Evolutionary conservation across 2,797 vertebrate genomes (phyloP).

Genomic region (Prunella strophiata): DNA sequence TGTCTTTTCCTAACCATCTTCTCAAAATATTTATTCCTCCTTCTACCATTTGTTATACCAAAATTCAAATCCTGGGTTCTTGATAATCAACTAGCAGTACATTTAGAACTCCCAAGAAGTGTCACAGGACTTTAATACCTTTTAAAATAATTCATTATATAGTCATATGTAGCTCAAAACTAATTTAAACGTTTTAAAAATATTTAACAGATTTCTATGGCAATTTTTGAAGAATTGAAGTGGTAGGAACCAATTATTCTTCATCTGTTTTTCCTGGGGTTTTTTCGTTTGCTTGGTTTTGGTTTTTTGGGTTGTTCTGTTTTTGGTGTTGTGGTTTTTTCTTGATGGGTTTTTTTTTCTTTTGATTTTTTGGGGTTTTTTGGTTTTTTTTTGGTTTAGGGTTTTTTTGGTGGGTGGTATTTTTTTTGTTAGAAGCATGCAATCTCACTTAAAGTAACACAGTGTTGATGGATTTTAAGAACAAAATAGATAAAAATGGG

Average conservation of each 20-base stretch:
- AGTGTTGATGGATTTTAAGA: not conserved
- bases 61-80: not conserved
- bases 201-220: not conserved
- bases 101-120: not conserved
- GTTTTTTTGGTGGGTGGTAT: not conserved
- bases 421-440: not conserved
- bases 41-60: not conserved
- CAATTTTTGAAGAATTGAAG: not conserved
- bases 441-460: not conserved
- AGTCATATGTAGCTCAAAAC: not conserved
- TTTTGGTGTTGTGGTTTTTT: too few relatives aligned
- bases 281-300: not conserved
- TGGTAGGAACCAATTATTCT: not conserved
- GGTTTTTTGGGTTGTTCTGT: not conserved
- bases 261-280: accelerated
- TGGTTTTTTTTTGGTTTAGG: too few relatives aligned
- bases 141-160: not conserved
- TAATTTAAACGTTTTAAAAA: not conserved
- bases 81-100: not conserved
- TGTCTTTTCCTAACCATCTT: not conserved
- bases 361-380: accelerated
- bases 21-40: not conserved
- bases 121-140: not conserved
- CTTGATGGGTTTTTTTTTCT: not conserved
- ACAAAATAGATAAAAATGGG: not conserved